Conservation (phyloP, 2,888 invertebrate genomes). For the Timema cristinae region DNA sequence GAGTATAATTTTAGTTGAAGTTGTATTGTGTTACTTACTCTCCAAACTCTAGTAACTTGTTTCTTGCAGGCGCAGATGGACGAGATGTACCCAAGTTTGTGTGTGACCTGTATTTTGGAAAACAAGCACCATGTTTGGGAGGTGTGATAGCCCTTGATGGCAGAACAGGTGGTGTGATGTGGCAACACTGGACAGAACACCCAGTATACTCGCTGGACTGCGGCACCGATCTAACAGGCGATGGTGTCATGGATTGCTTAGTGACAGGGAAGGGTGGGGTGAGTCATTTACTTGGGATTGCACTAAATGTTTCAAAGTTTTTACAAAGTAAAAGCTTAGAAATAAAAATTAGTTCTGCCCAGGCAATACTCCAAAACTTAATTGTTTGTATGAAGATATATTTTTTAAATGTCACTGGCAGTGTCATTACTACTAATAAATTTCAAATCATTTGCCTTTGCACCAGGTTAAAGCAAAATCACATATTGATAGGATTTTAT, state of each 20-base stretch:
- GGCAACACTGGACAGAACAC: conserved; percentile 69
- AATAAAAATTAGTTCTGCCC: conserved; percentile 7
- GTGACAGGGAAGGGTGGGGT: conserved; percentile 64
- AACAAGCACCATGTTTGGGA: conserved; percentile 64
- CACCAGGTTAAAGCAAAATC: no score
- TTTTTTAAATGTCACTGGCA: no score
- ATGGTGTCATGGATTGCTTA: conserved; percentile 67
- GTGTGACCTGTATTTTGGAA: conserved; percentile 64
- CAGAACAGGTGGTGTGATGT: conserved; percentile 61
- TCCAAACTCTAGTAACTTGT: background rate
- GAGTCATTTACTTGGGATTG: conserved; percentile 36
- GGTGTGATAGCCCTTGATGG: conserved; percentile 76
- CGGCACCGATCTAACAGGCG: conserved; percentile 63
- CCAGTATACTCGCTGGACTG: conserved; percentile 72
- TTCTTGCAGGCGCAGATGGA: conserved; percentile 51
- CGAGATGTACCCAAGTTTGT: conserved; percentile 49
- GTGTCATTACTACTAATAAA: no score
- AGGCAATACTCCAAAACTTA: background rate
- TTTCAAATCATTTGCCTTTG: no score
- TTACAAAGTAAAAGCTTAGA: background rate
- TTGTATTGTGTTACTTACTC: no score
- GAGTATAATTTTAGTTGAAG: no score
- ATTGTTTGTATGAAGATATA: background rate
- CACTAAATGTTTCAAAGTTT: conserved; percentile 11
- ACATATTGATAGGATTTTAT: no score